These are phyloP conservation scores for Leptosomus discolor DNA, from an alignment of 2,113 vertebrate genomes.

Conservation along the genomic window DNA sequence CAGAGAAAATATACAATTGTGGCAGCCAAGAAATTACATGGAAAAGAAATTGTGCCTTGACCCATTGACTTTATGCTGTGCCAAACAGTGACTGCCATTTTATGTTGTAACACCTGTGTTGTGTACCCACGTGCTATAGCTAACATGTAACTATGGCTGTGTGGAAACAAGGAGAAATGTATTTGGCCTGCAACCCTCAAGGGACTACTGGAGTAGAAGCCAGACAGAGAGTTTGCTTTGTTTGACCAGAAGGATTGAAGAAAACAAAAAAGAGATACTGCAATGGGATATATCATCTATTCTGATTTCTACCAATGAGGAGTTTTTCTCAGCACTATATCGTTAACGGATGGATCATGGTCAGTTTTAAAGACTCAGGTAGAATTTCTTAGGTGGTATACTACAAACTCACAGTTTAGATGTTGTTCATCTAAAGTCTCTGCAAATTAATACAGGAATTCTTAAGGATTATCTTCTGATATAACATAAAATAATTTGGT, in stretches of 20 bases:
- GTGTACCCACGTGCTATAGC: background rate
- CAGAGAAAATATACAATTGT: constrained; percentile 58
- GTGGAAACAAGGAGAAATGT: background rate
- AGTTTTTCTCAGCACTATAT: background rate
- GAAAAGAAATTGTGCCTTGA: constrained; percentile 36
- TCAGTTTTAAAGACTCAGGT: background rate
- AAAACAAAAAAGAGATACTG: background rate
- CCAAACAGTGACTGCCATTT: constrained; percentile 1
- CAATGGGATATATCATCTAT: background rate
- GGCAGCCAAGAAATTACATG: background rate
- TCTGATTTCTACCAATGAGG: background rate
- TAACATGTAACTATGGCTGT: background rate
- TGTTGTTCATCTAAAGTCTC: background rate
- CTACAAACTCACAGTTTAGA: background rate
- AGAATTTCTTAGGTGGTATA: background rate
- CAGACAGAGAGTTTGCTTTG: background rate
- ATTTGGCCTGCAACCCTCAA: background rate
- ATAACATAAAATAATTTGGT: background rate
- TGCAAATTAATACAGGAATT: background rate
- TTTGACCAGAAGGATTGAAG: background rate
- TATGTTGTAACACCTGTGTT: constrained; percentile 4
- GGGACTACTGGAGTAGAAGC: background rate
- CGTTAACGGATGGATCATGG: background rate
- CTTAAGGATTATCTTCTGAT: background rate
- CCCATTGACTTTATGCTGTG: background rate